Conservation (phyloP, 2,113 vertebrate genomes). For the Lipophrys pholis region DNA sequence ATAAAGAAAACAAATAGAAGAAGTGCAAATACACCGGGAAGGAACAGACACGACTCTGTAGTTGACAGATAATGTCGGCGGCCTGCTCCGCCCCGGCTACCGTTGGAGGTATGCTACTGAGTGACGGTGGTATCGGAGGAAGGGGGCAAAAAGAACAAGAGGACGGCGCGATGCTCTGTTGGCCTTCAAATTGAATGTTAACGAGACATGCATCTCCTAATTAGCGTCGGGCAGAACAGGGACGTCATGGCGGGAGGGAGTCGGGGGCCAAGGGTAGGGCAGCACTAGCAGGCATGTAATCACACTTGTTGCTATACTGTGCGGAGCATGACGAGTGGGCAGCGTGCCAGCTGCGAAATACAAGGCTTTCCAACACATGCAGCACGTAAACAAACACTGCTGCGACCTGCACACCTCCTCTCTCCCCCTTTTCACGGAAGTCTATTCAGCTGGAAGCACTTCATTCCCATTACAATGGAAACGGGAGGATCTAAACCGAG, state of each 20-base stretch:
- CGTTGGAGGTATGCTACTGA: slow-evolving; percentile 10
- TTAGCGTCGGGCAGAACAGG: slow-evolving; percentile 77
- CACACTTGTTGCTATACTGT: slow-evolving; percentile 53
- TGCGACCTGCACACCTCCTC: slow-evolving; percentile 15
- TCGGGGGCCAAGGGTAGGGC: slow-evolving; percentile 60
- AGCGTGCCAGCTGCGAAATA: slow-evolving; percentile 64
- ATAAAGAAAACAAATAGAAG: slow-evolving; percentile 8
- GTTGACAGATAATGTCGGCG: slow-evolving; percentile 31
- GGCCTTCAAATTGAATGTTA: slow-evolving; percentile 86
- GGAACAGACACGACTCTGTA: not conserved
- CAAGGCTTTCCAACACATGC: slow-evolving; percentile 65
- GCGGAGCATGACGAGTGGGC: slow-evolving; percentile 72
- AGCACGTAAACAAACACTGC: slow-evolving; percentile 77
- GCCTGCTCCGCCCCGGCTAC: slow-evolving; percentile 6
- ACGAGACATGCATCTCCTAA: slow-evolving; percentile 83
- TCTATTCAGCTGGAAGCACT: slow-evolving; percentile 62
- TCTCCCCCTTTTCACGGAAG: slow-evolving; percentile 30
- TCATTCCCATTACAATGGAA: slow-evolving; percentile 32
- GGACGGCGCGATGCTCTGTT: slow-evolving; percentile 68
- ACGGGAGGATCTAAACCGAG: slow-evolving; percentile 30
- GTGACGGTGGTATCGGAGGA: slow-evolving; percentile 27
- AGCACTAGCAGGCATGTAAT: slow-evolving; percentile 70
- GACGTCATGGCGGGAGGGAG: slow-evolving; percentile 66
- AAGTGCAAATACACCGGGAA: slow-evolving; percentile 20
- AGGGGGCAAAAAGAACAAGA: slow-evolving; percentile 39